Percentiles rank a stretch among this genome's conserved stretches.
phyloP scores from a whole-genome alignment of 2,888 invertebrate species.

The Andrena fulva region DNA sequence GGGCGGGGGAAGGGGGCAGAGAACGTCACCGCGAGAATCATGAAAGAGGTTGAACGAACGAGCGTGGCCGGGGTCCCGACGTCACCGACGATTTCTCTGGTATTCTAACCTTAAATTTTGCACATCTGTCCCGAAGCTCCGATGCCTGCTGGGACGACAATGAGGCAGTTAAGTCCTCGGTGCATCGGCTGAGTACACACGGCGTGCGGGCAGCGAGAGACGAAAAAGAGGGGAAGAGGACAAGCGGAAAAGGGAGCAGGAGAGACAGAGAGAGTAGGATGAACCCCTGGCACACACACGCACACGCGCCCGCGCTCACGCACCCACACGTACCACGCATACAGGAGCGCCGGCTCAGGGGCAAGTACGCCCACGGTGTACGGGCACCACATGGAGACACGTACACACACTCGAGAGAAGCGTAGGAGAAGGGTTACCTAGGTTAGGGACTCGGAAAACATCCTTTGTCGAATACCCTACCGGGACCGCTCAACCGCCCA shows the following conservation, averaged over 20 bases:
- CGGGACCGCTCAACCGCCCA: conserved; percentile 83
- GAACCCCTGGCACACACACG: conserved; percentile 59
- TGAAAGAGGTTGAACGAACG: conserved; percentile 40
- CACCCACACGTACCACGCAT: background rate
- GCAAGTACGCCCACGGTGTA: conserved; percentile 69
- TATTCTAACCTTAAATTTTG: conserved; percentile 79
- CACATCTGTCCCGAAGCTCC: conserved; percentile 81
- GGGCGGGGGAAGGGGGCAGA: background rate
- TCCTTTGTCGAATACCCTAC: conserved; percentile 84
- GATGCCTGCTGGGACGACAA: conserved; percentile 80
- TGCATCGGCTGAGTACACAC: conserved; percentile 82
- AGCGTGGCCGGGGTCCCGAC: conserved; percentile 31
- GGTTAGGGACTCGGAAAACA: conserved; percentile 84
- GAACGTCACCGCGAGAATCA: conserved; percentile 31
- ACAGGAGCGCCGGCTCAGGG: conserved; percentile 36
- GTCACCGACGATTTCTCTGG: conserved; percentile 60
- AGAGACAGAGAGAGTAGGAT: conserved; percentile 60
- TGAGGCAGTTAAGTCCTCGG: conserved; percentile 82
- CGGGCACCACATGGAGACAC: conserved; percentile 65
- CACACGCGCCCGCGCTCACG: too few relatives aligned
- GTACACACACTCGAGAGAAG: conserved; percentile 70
- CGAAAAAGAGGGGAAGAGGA: conserved; percentile 61
- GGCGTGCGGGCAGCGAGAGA: conserved; percentile 71
- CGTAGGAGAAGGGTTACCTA: conserved; percentile 83
- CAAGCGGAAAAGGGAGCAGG: conserved; percentile 39